These are phyloP conservation scores for Phalacrocorax aristotelis DNA, from an alignment of 2,113 vertebrate genomes.

Conservation along the genomic window DNA sequence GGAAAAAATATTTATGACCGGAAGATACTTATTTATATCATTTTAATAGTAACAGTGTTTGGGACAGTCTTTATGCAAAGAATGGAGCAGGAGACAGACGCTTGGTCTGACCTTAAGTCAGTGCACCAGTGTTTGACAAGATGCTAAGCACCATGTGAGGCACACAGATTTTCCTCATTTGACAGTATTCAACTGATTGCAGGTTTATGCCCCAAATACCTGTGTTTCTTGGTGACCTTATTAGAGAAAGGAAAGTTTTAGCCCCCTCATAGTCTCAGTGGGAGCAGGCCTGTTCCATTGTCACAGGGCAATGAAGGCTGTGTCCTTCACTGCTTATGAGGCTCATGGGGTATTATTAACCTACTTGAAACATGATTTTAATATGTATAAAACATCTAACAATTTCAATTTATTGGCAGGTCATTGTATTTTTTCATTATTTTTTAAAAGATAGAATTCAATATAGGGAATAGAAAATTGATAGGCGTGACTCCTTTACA, in stretches of 20 bases:
- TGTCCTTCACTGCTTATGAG: neutral
- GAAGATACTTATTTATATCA: neutral
- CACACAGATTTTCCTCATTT: slow-evolving; percentile 1
- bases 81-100: neutral
- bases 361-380: neutral
- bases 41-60: neutral
- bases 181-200: neutral
- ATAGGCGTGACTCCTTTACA: neutral
- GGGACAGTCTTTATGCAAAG: neutral
- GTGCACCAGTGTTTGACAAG: neutral
- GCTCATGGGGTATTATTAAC: neutral
- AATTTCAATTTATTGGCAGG: neutral
- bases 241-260: slow-evolving; percentile 14
- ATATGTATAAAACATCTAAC: neutral
- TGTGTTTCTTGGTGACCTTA: neutral
- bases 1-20: neutral
- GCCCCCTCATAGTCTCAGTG: neutral
- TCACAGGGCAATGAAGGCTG: neutral
- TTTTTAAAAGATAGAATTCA: neutral
- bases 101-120: neutral
- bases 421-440: neutral
- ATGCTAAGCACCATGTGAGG: neutral
- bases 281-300: neutral
- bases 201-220: neutral
- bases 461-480: neutral